Conservation (phyloP, 2,888 invertebrate species). For the Linnaemya vulpina region DNA sequence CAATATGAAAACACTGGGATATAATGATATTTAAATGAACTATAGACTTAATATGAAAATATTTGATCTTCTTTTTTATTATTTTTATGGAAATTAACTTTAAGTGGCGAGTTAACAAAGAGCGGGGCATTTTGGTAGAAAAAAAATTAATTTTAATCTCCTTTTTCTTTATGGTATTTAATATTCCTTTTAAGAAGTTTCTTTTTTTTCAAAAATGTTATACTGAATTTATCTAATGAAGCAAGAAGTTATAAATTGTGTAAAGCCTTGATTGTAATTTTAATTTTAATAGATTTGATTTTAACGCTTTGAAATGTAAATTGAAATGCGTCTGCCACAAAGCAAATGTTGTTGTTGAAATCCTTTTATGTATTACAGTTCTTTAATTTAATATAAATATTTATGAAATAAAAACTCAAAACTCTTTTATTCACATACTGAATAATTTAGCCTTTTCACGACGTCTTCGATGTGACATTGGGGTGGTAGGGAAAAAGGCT, state of each 20-base stretch:
- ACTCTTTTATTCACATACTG: too few species aligned
- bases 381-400: too few species aligned
- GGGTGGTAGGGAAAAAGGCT: too few species aligned
- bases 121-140: neutral
- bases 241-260: constrained; percentile 6
- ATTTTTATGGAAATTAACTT: constrained; percentile 13
- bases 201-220: neutral
- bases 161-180: neutral
- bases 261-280: constrained; percentile 16
- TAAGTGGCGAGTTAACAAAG: constrained; percentile 12
- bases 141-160: constrained; percentile 9
- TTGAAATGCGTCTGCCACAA: neutral
- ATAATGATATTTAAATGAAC: constrained; percentile 63
- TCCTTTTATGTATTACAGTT: neutral
- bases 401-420: too few species aligned
- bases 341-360: neutral
- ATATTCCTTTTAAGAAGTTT: neutral
- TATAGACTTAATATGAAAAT: constrained; percentile 40
- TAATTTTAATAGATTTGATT: constrained; percentile 32
- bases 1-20: constrained; percentile 24
- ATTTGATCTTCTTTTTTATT: neutral
- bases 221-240: neutral
- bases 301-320: neutral
- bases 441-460: too few species aligned
- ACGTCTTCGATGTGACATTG: too few species aligned